Conservation (phyloP, 2,113 vertebrate species). For the Syngnathus typhle region DNA sequence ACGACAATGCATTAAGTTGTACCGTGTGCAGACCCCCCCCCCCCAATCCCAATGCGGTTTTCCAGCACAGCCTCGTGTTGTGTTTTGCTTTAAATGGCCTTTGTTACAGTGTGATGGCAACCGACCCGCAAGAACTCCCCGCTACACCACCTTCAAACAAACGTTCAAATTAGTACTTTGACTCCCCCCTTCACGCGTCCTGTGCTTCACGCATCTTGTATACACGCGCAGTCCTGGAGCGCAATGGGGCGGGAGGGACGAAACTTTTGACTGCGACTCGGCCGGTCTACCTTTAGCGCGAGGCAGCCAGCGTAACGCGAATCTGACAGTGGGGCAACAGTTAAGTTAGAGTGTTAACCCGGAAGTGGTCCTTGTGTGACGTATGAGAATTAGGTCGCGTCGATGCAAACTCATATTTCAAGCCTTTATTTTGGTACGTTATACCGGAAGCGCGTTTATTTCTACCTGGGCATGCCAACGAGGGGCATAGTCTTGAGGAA, state of each 20-base stretch:
- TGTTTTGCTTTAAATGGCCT: not conserved
- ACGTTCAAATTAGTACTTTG: not conserved
- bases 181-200: not conserved
- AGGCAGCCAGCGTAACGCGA: not conserved
- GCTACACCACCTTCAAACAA: not conserved
- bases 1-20: not conserved
- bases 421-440: not conserved
- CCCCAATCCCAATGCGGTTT: not conserved
- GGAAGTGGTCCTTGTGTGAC: not conserved
- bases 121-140: not conserved
- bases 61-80: not conserved
- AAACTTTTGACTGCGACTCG: constrained; percentile 53
- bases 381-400: not conserved
- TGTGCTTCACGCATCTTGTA: not conserved
- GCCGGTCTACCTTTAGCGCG: constrained; percentile 73
- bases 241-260: constrained; percentile 39
- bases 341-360: not conserved
- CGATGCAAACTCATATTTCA: not conserved
- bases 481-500: not conserved
- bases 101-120: not conserved
- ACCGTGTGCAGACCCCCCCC: not conserved
- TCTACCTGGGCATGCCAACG: too few species aligned
- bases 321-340: not conserved
- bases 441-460: not conserved
- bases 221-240: not conserved